A percentile compares a stretch with the other conserved stretches of the same genome.
Conservation (phyloP, 2,797 vertebrate genomes). For the Pteronotus mesoamericanus region DNA sequence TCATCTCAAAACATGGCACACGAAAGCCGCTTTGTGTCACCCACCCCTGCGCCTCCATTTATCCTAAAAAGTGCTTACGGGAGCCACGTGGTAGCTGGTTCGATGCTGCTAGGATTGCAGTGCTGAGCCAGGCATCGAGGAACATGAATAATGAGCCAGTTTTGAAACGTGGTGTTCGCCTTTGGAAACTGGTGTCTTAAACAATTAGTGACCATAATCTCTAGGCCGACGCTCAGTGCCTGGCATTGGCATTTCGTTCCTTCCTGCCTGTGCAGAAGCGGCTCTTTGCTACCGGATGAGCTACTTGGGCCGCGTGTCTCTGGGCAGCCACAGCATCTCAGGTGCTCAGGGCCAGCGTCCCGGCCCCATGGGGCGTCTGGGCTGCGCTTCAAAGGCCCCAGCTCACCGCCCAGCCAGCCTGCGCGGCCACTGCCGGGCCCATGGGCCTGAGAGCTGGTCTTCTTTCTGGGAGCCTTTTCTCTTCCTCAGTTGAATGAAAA, state of each 20-base stretch:
- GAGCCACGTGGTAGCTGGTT: fast-evolving
- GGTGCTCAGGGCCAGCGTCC: constrained; percentile 38
- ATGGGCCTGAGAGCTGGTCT: background rate
- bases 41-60: fast-evolving
- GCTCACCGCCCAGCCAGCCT: constrained; percentile 42
- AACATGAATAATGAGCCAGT: background rate
- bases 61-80: background rate
- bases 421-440: constrained; percentile 21
- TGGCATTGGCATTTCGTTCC: background rate
- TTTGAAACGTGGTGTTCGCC: background rate
- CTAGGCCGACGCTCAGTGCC: background rate
- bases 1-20: background rate
- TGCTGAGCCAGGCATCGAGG: background rate
- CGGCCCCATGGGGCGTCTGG: constrained; percentile 48
- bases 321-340: background rate
- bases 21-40: background rate
- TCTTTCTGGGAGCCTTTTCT: background rate
- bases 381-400: constrained; percentile 55
- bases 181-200: background rate
- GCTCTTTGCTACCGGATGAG: background rate
- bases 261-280: constrained; percentile 19
- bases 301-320: background rate
- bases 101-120: too few species aligned
- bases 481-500: background rate
- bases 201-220: background rate